Evolutionary conservation across 2,888 invertebrate species (phyloP), one percentile per base, ranked within the genome.

Genomic region (Scaptomyza polygonia): DNA sequence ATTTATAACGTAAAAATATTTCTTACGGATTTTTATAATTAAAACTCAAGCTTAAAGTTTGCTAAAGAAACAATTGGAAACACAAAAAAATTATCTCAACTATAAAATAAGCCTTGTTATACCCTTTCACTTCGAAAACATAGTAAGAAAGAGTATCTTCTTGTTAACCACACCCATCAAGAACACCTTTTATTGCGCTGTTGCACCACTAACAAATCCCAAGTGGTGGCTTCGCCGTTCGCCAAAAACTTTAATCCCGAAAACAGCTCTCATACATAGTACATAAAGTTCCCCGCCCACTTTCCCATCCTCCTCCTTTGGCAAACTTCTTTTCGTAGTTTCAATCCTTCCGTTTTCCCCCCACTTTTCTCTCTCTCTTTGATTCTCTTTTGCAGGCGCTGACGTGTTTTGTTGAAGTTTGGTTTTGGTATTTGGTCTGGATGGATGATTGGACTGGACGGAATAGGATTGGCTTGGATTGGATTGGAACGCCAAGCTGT

Each of bases 321-420:
- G 12, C n/a, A 34, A n/a, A 59, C 65, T 43, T 54, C 16, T 39
- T 12, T 52, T 51, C 32, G 5, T 5, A n/a, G 49, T 59, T 48
- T 51, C 58, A 48, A 49, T 61, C 32, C 16, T 16, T 18, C 11
- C 59, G 57, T 48, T 62, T 62, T 14, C 11, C 14, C 27, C 29
- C n/a, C 12, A 11, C 29, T 29, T 57, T 27, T 47, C 43, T 53
- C 39, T 53, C 39, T 68, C 7, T 53, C 9, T n/a, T n/a, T n/a
- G n/a, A 54, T 21, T 48, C 42, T 73, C 55, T 54, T 77, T 78
- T 61, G 7, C 82, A 84, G 87, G 73, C 82, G 72, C 65, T 78
- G 69, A 47, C 59, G 52, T 57, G 67, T 48, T 68, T 78, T 69
- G 87, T 78, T 86, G 84, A 82, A 85, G 84, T 86, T 83, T 82